Percentiles rank a stretch among this genome's conserved stretches.
Evolutionary conservation across 2,888 invertebrate species (phyloP).

Genomic region (Blastobasis lacticolella): DNA sequence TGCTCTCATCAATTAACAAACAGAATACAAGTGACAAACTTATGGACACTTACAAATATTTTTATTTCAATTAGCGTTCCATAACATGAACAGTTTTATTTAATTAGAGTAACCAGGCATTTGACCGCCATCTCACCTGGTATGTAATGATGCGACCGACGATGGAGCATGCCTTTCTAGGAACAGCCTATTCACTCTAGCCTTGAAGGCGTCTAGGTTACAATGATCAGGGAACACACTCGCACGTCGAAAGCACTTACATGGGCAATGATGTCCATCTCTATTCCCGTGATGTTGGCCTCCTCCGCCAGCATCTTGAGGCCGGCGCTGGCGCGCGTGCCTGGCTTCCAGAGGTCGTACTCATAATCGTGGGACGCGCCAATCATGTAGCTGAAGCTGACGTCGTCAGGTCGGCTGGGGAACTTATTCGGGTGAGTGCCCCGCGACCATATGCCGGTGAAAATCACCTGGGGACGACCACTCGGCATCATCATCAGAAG

Average conservation of each 20-base stretch:
- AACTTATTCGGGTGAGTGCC: slow-evolving; percentile 52
- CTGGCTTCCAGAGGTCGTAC: slow-evolving; percentile 45
- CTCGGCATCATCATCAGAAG: background rate
- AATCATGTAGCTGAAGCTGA: slow-evolving; percentile 56
- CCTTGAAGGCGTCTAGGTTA: too few relatives aligned
- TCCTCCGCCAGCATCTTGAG: slow-evolving; percentile 41
- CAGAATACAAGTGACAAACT: too few relatives aligned
- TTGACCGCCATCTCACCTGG: too few relatives aligned
- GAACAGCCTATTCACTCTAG: too few relatives aligned
- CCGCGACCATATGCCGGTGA: slow-evolving; percentile 58
- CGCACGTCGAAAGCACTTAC: slow-evolving; percentile 25
- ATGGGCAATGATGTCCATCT: slow-evolving; percentile 42
- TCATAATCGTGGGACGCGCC: slow-evolving; percentile 51
- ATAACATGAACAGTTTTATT: too few relatives aligned
- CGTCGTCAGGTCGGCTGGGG: slow-evolving; percentile 55
- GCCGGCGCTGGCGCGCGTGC: slow-evolving; percentile 35
- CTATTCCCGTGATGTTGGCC: slow-evolving; percentile 33
- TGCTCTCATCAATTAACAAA: too few relatives aligned
- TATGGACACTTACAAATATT: too few relatives aligned
- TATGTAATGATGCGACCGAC: too few relatives aligned
- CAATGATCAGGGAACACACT: too few relatives aligned
- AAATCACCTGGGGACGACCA: slow-evolving; percentile 38
- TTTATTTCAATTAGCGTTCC: too few relatives aligned
- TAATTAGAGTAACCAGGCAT: too few relatives aligned
- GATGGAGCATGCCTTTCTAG: too few relatives aligned